A percentile compares a stretch with the other conserved stretches of the same genome.
phyloP scores from a whole-genome alignment of 2,113 vertebrate genomes.

The Carassius auratus region DNA sequence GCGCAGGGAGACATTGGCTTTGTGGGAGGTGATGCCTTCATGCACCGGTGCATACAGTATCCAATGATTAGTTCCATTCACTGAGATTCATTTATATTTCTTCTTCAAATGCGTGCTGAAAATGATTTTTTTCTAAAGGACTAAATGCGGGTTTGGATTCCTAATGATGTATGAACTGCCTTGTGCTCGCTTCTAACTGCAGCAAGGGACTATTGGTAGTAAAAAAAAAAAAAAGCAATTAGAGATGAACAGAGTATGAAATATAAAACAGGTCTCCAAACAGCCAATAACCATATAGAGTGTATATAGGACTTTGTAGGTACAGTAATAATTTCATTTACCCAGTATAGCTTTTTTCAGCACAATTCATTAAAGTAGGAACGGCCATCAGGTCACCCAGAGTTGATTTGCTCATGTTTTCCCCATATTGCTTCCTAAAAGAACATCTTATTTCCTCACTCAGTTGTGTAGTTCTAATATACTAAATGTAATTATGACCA shows the following conservation, averaged over 20 bases:
- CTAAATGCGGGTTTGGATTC: slow-evolving; percentile 67
- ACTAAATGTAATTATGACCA: slow-evolving; percentile 49
- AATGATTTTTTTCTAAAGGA: slow-evolving; percentile 74
- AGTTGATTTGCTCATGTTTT: slow-evolving; percentile 25
- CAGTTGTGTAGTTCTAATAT: slow-evolving; percentile 37
- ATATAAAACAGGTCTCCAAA: slow-evolving; percentile 2
- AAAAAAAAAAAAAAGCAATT: slow-evolving; percentile 26
- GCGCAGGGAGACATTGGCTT: slow-evolving; percentile 59
- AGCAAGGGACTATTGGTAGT: slow-evolving; percentile 57
- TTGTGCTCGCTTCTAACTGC: slow-evolving; percentile 65
- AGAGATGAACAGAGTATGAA: slow-evolving; percentile 11
- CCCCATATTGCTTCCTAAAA: not conserved
- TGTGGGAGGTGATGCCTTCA: slow-evolving; percentile 1
- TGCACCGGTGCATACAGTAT: slow-evolving; percentile 62
- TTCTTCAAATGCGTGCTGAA: slow-evolving; percentile 64
- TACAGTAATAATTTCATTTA: slow-evolving; percentile 40
- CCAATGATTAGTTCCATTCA: slow-evolving; percentile 63
- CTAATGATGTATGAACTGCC: slow-evolving; percentile 63
- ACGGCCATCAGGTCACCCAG: slow-evolving; percentile 15
- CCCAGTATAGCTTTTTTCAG: slow-evolving; percentile 14
- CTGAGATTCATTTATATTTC: slow-evolving; percentile 67
- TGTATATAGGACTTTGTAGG: not conserved
- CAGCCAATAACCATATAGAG: slow-evolving; percentile 20
- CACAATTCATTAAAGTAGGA: slow-evolving; percentile 41
- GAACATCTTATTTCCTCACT: slow-evolving; percentile 45